phyloP scores from a whole-genome alignment of 2,797 vertebrate species.

The Trachops cirrhosus region DNA sequence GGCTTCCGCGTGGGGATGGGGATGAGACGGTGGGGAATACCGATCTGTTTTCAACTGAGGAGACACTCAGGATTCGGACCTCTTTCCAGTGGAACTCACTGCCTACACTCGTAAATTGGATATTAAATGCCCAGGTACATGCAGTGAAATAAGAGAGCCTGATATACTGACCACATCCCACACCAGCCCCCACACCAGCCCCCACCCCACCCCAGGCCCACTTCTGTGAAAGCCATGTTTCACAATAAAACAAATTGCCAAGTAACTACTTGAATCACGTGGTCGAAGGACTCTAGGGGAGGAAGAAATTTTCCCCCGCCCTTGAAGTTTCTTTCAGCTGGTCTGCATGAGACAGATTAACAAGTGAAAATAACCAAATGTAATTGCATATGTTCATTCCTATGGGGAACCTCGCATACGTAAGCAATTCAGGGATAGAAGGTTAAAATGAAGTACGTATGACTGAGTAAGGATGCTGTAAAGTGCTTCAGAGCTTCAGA shows the following conservation, averaged over 20 bases:
- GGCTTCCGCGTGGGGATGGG: rapidly evolving
- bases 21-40: background rate
- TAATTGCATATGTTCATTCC: background rate
- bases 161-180: background rate
- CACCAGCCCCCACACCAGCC: background rate
- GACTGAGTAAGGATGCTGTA: background rate
- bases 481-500: background rate
- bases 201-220: background rate
- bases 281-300: background rate
- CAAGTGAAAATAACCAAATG: background rate
- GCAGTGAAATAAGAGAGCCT: background rate
- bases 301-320: background rate
- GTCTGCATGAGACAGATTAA: background rate
- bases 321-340: background rate
- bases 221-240: background rate
- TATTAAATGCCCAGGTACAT: background rate
- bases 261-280: background rate
- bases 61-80: background rate
- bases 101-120: background rate
- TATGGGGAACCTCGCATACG: too few relatives aligned
- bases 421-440: background rate
- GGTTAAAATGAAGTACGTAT: background rate
- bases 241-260: background rate
- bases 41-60: background rate
- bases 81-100: background rate